These are phyloP conservation scores for Staurois parvus DNA, from an alignment of 2,797 vertebrate genomes.

Conservation along the genomic window DNA sequence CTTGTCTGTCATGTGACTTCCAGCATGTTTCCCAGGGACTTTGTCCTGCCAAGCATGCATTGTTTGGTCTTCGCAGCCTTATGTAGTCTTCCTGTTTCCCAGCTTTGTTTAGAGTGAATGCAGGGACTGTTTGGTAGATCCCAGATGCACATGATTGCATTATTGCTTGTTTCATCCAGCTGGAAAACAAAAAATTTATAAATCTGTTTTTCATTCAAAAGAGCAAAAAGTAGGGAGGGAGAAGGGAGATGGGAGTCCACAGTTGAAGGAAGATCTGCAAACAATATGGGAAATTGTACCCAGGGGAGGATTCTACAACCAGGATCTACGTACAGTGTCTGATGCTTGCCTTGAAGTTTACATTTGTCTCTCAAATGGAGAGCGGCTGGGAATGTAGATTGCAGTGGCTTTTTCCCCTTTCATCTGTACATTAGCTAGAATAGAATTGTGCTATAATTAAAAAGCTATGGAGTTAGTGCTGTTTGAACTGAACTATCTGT, in stretches of 20 bases:
- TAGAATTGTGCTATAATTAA: background rate
- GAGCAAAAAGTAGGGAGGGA: background rate
- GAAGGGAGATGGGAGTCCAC: background rate
- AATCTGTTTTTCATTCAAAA: slow-evolving; percentile 44
- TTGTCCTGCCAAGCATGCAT: background rate
- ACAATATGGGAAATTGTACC: background rate
- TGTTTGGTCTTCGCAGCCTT: background rate
- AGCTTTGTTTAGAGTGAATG: background rate
- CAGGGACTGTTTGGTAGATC: background rate
- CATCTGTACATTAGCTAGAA: background rate
- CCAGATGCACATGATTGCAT: slow-evolving; percentile 20
- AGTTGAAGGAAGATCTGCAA: background rate
- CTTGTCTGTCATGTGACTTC: background rate
- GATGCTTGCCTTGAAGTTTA: background rate
- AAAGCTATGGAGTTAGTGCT: too few species aligned
- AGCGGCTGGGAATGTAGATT: too few species aligned
- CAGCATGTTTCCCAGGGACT: background rate
- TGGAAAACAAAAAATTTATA: slow-evolving; percentile 5
- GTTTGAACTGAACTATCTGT: background rate
- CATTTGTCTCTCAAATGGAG: background rate
- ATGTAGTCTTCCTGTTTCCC: background rate
- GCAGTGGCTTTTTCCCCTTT: background rate
- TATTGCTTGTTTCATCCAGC: slow-evolving; percentile 1
- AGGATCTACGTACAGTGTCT: background rate
- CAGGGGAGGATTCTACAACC: background rate